Conservation (phyloP, 2,888 invertebrate genomes). For the Nymphalis polychloros region DNA sequence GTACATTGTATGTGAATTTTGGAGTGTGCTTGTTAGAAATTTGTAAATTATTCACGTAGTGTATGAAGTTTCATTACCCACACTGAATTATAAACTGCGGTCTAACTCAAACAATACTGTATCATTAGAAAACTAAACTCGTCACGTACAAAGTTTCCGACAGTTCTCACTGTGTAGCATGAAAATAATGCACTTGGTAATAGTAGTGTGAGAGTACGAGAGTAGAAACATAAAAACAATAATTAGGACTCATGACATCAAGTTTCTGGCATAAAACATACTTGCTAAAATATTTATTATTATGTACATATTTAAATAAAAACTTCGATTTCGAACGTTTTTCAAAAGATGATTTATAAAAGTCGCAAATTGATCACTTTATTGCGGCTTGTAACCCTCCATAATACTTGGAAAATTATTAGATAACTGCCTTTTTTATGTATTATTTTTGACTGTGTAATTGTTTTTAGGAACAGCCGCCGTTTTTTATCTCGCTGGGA, state of each 20-base stretch:
- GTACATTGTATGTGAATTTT: constrained; percentile 1
- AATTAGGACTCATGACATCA: not conserved
- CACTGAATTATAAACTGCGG: constrained; percentile 26
- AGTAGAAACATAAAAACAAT: not conserved
- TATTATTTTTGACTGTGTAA: no score
- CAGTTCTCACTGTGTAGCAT: constrained; percentile 19
- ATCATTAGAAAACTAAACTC: constrained; percentile 31
- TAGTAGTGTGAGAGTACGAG: constrained; percentile 6
- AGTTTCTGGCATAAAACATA: no score
- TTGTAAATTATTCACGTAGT: constrained; percentile 24
- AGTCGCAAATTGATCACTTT: no score
- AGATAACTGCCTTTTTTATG: no score
- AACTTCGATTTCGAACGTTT: no score
- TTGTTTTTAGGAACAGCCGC: no score
- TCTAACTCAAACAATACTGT: constrained; percentile 32
- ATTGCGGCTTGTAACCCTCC: no score
- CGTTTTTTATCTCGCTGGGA: no score
- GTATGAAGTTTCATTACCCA: constrained; percentile 27
- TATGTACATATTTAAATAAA: no score
- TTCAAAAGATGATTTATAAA: no score
- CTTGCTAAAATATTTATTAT: no score
- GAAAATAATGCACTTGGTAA: constrained; percentile 20
- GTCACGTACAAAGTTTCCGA: constrained; percentile 19
- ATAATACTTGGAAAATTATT: no score
- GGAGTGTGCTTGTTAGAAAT: constrained; percentile 8